phyloP scores from a whole-genome alignment of 2,113 vertebrate species.

The Strigops habroptila region DNA sequence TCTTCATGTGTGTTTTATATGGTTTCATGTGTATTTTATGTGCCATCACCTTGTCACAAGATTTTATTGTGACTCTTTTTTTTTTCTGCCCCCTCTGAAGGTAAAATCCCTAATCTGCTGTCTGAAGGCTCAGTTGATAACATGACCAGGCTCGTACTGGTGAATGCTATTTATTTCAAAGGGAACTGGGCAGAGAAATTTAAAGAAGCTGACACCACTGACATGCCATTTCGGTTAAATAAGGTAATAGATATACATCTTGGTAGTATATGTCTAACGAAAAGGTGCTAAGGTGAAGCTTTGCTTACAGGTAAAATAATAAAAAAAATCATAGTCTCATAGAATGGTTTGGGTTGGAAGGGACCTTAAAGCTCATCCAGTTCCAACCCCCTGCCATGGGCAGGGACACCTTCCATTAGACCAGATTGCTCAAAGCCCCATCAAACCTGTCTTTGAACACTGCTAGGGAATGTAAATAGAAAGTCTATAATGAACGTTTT shows the following conservation, averaged over 20 bases:
- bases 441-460: neutral
- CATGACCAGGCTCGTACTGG: constrained; percentile 81
- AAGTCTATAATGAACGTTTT: neutral
- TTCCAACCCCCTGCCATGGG: neutral
- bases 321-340: neutral
- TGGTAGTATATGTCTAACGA: neutral
- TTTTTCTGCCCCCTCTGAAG: constrained; percentile 60
- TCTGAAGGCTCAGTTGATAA: constrained; percentile 69
- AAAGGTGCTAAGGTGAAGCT: neutral
- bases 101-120: constrained; percentile 87
- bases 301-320: neutral
- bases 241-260: constrained; percentile 60
- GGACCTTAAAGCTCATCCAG: neutral
- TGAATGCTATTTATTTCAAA: constrained; percentile 96
- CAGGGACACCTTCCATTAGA: neutral
- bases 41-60: neutral
- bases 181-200: constrained; percentile 85
- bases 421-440: neutral
- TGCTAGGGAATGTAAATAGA: accelerated
- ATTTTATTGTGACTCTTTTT: neutral
- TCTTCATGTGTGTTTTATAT: neutral
- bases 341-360: neutral
- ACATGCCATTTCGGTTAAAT: constrained; percentile 79
- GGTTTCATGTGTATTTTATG: neutral
- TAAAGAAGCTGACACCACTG: constrained; percentile 65